These are phyloP conservation scores for Macquaria australasica DNA, from an alignment of 2,113 vertebrate genomes.

Conservation along the genomic window DNA sequence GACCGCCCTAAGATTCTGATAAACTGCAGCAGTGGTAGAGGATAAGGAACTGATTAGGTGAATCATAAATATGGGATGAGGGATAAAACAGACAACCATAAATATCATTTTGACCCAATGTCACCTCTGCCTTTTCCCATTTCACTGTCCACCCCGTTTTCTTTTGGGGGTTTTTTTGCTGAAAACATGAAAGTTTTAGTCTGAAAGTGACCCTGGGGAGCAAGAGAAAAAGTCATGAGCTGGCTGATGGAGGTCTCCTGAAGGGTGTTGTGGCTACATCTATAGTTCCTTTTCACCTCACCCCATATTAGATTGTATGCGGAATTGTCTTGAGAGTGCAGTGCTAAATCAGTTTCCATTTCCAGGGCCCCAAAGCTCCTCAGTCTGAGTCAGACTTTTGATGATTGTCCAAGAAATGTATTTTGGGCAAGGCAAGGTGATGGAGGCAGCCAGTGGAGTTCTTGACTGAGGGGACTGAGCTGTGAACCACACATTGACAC, in stretches of 20 bases:
- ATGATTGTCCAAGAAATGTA: conserved; percentile 76
- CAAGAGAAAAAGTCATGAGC: conserved; percentile 41
- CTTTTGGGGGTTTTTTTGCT: conserved; percentile 2
- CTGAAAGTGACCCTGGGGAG: conserved; percentile 51
- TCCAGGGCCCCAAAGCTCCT: conserved; percentile 70
- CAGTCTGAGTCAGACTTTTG: conserved; percentile 64
- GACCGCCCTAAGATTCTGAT: conserved; percentile 40
- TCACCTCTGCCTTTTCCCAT: conserved; percentile 39
- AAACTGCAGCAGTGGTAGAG: conserved; percentile 36
- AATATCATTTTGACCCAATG: conserved; percentile 45
- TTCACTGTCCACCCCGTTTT: background rate
- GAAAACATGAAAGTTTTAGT: conserved; percentile 35
- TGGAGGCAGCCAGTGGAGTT: conserved; percentile 24
- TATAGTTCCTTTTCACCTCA: conserved; percentile 56
- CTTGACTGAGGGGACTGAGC: conserved; percentile 19
- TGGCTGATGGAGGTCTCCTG: conserved; percentile 72
- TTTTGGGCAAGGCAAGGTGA: conserved; percentile 62
- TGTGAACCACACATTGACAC: conserved; percentile 18
- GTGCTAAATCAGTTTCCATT: conserved; percentile 80
- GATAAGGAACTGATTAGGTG: conserved; percentile 52
- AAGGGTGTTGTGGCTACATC: conserved; percentile 68
- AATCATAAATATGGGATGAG: conserved; percentile 67
- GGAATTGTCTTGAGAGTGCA: conserved; percentile 76
- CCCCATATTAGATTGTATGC: conserved; percentile 74
- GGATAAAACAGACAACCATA: conserved; percentile 24